Evolutionary conservation across 2,113 vertebrate species (phyloP), one percentile per base, ranked within the genome.

Genomic region (Hippocampus abdominalis): DNA sequence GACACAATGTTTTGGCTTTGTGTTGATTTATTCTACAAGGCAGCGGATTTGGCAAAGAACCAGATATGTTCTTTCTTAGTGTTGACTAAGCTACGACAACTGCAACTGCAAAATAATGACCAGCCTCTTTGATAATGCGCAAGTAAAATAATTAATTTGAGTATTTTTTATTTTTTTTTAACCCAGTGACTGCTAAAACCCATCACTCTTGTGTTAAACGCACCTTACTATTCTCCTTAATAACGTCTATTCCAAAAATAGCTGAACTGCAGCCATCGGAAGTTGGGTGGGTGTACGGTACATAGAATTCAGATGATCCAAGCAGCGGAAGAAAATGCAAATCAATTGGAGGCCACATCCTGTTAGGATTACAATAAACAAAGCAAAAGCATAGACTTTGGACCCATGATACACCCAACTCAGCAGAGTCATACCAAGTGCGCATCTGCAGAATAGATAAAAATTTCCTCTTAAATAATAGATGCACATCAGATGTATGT

Each of bases 401-500:
- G 7, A 46, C n/a, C 20, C 42, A 46, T 40, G 21, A 42, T 54
- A 71, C 25, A 70, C 62, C 2, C 39, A 69, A 62, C 25, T 65
- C 70, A 73, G 70, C 82, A 79, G 39, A 64, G 12, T 75, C 44
- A 3, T 64, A 72, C 79, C 70, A 73, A 53, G 73, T 71, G 81
- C 85, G 84, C 72, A 76, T 87, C 85, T 85, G 78, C 84, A 81
- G 81, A 86, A 77, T 81, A 90, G 81, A 88, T 88, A 86, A 89
- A 85, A 64, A 64, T 81, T 64, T 67, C 71, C 71, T 83, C 68
- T 56, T 90, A 68, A 88, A 91, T 92, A 90, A 91, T 90, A 73
- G 69, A 91, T 90, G 80, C 57, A 74, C 81, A 86, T 87, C 85
- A 82, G 87, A 87, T 82, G 85, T 86, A 91, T 89, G 87, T 88